Conservation (phyloP, 2,888 invertebrate species). For the Perdita meconis region DNA sequence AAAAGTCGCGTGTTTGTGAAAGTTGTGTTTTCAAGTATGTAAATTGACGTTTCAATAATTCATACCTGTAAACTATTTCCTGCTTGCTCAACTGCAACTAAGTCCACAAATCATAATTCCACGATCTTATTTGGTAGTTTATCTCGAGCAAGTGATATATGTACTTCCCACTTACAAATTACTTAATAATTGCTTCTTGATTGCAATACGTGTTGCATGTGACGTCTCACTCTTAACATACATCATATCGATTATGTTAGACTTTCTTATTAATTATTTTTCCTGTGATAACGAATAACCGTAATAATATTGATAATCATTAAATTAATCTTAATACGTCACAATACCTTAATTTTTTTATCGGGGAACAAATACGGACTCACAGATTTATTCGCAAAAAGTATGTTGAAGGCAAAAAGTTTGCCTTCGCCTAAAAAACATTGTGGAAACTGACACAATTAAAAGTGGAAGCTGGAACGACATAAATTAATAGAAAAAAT, state of each 20-base stretch:
- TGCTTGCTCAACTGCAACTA: conserved; percentile 44
- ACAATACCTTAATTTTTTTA: too few species aligned
- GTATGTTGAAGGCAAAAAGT: too few species aligned
- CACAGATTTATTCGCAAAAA: too few species aligned
- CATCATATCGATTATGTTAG: background rate
- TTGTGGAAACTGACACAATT: too few species aligned
- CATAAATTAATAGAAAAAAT: too few species aligned
- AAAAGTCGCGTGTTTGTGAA: conserved; percentile 32
- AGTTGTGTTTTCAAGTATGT: conserved; percentile 11
- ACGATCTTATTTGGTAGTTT: conserved; percentile 44
- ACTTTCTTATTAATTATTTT: conserved; percentile 4
- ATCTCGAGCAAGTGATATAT: conserved; percentile 56
- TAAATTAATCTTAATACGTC: too few species aligned
- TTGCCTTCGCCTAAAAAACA: too few species aligned
- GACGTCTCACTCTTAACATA: background rate
- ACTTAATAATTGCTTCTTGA: conserved; percentile 22
- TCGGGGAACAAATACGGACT: too few species aligned
- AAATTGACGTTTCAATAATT: conserved; percentile 42
- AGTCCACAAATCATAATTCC: conserved; percentile 35
- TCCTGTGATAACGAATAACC: conserved; percentile 10
- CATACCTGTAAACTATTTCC: conserved; percentile 37
- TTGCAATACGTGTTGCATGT: conserved; percentile 10
- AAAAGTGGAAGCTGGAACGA: too few species aligned
- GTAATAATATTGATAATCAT: too few species aligned
- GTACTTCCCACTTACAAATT: conserved; percentile 34